A percentile compares a stretch with the other conserved stretches of the same genome.
phyloP scores from a whole-genome alignment of 2,113 vertebrate species.

The Platichthys flesus region DNA sequence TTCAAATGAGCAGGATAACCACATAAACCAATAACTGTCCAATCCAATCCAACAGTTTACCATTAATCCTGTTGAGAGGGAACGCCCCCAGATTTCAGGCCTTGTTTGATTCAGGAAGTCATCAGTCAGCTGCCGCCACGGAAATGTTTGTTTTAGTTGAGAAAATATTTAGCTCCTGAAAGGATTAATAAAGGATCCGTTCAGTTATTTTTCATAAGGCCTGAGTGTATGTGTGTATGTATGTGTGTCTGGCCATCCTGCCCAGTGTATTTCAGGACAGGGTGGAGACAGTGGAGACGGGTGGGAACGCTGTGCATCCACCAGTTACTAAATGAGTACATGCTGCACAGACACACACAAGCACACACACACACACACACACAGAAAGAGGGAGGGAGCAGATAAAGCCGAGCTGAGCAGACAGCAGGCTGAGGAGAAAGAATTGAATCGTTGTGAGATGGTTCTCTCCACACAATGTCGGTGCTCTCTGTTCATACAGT shows the following conservation, averaged over 20 bases:
- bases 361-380: slow-evolving; percentile 5
- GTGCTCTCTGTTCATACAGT: slow-evolving; percentile 18
- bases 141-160: slow-evolving; percentile 13
- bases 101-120: neutral
- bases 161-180: slow-evolving; percentile 16
- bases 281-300: slow-evolving; percentile 73
- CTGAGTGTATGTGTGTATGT: slow-evolving; percentile 32
- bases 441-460: slow-evolving; percentile 45
- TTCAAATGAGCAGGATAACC: neutral
- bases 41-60: neutral
- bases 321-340: slow-evolving; percentile 42
- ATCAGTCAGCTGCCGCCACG: slow-evolving; percentile 3
- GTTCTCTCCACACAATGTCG: slow-evolving; percentile 26
- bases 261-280: slow-evolving; percentile 71
- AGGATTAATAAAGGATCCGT: slow-evolving; percentile 42
- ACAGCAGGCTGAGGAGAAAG: slow-evolving; percentile 30
- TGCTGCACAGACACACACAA: slow-evolving; percentile 16
- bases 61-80: slow-evolving; percentile 6
- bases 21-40: neutral
- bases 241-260: slow-evolving; percentile 41
- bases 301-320: slow-evolving; percentile 61
- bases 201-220: slow-evolving; percentile 46
- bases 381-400: slow-evolving; percentile 14
- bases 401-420: slow-evolving; percentile 39
- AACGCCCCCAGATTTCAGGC: neutral